phyloP scores from a whole-genome alignment of 1,140 invertebrate genomes.

The Polyergus mexicanus region DNA sequence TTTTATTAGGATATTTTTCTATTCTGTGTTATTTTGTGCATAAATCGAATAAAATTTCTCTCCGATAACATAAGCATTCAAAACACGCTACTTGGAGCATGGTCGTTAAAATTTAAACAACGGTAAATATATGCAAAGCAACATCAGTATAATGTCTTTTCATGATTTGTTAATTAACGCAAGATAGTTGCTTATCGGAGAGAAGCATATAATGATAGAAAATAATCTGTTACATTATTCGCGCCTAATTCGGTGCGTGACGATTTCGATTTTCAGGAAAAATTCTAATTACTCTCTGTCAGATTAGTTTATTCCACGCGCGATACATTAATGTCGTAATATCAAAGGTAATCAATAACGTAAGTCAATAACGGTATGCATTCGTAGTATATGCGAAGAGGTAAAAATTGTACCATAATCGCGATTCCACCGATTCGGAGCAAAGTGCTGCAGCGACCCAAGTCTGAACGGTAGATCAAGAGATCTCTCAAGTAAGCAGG shows the following conservation, averaged over 20 bases:
- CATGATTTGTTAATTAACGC: background rate
- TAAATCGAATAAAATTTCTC: background rate
- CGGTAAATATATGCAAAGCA: background rate
- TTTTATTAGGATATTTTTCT: background rate
- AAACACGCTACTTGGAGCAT: background rate
- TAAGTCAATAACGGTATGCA: background rate
- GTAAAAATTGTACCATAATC: constrained; percentile 31
- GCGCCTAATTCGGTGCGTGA: background rate
- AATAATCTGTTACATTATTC: background rate
- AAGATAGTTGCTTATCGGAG: background rate
- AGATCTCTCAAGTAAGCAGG: constrained; percentile 1
- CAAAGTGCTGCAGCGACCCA: background rate
- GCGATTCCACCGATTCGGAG: background rate
- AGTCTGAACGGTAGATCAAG: background rate
- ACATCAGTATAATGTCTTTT: background rate
- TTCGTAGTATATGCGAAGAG: background rate
- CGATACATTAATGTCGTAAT: background rate
- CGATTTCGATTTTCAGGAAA: background rate
- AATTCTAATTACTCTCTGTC: background rate
- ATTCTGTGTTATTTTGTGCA: background rate
- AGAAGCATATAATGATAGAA: background rate
- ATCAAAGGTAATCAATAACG: background rate
- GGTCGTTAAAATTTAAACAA: background rate
- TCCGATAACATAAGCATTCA: background rate
- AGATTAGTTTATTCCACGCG: background rate